These are phyloP conservation scores for Eupithecia insigniata DNA, from an alignment of 2,888 invertebrate genomes.

Conservation along the genomic window DNA sequence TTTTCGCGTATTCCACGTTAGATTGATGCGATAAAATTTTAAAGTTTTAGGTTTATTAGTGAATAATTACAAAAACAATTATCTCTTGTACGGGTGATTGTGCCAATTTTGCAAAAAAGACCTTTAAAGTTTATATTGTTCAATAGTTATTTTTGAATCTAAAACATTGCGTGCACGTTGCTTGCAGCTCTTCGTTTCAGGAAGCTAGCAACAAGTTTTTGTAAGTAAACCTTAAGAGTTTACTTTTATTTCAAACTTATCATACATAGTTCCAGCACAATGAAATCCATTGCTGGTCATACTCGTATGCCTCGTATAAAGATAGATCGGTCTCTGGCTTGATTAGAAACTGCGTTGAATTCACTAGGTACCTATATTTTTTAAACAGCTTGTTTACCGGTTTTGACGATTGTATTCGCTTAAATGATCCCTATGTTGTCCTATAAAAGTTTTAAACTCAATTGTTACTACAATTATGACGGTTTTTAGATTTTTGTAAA, in stretches of 20 bases:
- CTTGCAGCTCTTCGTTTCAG: not conserved
- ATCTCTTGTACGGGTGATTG: not conserved
- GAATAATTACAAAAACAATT: not conserved
- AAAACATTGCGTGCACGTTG: not conserved
- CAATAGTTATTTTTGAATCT: not conserved
- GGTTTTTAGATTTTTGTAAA: not conserved
- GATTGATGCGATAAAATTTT: not conserved
- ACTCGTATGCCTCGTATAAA: not conserved
- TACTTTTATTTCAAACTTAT: not conserved
- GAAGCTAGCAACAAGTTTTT: not conserved
- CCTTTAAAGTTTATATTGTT: not conserved
- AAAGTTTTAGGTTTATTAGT: not conserved
- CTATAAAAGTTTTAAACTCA: too few species aligned
- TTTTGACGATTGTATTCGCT: not conserved
- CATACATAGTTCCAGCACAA: not conserved
- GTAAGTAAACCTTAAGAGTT: not conserved
- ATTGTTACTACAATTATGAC: too few species aligned
- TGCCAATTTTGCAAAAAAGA: too few species aligned
- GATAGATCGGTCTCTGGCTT: not conserved
- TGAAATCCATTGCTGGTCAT: not conserved
- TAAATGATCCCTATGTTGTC: too few species aligned
- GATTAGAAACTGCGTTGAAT: not conserved
- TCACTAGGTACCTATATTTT: not conserved
- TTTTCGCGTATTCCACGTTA: not conserved
- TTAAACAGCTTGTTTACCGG: not conserved